phyloP scores from a whole-genome alignment of 2,888 invertebrate species.

The Desoria tigrina region DNA sequence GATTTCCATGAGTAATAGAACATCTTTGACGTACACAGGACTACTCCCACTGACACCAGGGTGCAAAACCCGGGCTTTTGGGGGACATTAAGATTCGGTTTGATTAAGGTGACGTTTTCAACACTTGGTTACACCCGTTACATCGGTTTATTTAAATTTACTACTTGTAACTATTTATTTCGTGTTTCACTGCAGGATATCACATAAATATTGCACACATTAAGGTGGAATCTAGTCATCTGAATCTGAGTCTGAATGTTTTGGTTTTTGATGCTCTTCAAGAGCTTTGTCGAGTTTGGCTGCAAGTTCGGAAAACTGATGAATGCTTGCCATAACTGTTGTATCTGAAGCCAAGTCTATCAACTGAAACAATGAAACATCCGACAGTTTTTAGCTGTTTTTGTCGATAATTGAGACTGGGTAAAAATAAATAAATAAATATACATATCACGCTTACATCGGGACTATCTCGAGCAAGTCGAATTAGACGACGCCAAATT shows the following conservation, averaged over 20 bases:
- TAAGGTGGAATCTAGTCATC: constrained; percentile 27
- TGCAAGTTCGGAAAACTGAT: constrained; percentile 34
- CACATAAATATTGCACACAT: no score
- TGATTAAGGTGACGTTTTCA: no score
- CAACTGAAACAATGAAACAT: constrained; percentile 63
- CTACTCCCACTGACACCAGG: no score
- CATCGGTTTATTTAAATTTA: no score
- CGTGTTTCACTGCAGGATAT: no score
- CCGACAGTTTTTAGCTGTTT: no score
- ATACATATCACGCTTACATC: constrained; percentile 60
- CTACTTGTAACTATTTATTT: no score
- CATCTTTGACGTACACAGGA: no score
- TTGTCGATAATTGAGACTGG: constrained; percentile 1
- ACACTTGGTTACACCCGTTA: no score
- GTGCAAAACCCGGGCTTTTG: no score
- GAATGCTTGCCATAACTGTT: constrained; percentile 39
- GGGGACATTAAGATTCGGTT: no score
- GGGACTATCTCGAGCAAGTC: constrained; percentile 68
- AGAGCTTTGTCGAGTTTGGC: constrained; percentile 34
- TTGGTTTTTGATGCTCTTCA: constrained; percentile 35
- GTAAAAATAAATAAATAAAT: background rate
- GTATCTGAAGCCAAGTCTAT: constrained; percentile 67
- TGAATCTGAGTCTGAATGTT: constrained; percentile 45
- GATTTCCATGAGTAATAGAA: no score
- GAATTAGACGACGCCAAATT: constrained; percentile 77